Percentiles rank a stretch among this genome's conserved stretches.
phyloP scores from a whole-genome alignment of 2,113 vertebrate genomes.

The Xenopus borealis region DNA sequence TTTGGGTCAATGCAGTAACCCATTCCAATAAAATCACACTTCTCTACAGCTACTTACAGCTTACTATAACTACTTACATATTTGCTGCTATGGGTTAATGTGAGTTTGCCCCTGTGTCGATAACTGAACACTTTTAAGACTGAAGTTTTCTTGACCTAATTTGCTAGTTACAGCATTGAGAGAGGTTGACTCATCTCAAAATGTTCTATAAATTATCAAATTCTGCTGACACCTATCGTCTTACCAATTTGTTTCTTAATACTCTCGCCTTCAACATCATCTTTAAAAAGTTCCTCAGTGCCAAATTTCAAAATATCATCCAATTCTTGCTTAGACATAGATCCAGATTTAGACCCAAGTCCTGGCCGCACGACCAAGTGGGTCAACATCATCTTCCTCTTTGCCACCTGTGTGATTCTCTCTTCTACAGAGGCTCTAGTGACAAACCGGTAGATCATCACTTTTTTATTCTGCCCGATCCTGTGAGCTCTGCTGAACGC shows the following conservation, averaged over 20 bases:
- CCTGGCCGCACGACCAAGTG: constrained; percentile 95
- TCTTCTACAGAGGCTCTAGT: constrained; percentile 94
- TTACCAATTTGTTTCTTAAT: neutral
- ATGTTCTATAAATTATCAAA: too few relatives aligned
- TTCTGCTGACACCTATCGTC: too few relatives aligned
- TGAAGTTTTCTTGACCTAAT: too few relatives aligned
- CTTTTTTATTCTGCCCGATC: constrained; percentile 95
- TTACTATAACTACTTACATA: too few relatives aligned
- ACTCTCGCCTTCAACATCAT: constrained; percentile 83
- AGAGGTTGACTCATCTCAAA: too few relatives aligned
- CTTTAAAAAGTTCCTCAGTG: constrained; percentile 96
- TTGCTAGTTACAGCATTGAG: too few relatives aligned
- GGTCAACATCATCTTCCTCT: constrained; percentile 98
- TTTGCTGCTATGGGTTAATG: too few relatives aligned
- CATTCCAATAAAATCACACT: too few relatives aligned
- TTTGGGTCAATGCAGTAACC: too few relatives aligned
- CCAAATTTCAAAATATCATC: constrained; percentile 98
- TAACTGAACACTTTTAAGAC: too few relatives aligned
- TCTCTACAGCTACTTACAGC: too few relatives aligned
- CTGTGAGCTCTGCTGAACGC: constrained; percentile 96
- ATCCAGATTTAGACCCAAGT: constrained; percentile 94
- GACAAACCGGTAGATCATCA: constrained; percentile 98
- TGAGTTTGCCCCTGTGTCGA: too few relatives aligned
- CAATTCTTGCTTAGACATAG: constrained; percentile 97
- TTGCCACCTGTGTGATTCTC: constrained; percentile 96